Conservation (phyloP, 30 jellyfish, hydroid and myxozoan species). For the Pseudorhiza aurosa region DNA sequence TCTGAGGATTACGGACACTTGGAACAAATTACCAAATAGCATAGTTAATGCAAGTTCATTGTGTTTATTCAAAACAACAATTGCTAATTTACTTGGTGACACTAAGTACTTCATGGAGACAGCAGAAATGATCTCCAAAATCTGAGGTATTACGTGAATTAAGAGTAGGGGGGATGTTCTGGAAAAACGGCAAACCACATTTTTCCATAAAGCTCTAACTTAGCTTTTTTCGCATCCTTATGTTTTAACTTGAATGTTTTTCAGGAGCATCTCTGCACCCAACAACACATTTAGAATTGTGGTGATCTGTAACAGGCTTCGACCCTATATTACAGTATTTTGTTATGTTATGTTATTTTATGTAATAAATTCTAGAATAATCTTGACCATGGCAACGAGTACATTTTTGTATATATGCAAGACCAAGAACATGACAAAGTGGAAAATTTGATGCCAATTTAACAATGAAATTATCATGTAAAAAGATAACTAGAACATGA, state of each 20-base stretch:
- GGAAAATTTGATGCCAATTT: no score
- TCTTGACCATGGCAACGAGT: no score
- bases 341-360: no score
- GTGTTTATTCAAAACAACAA: constrained; percentile 42
- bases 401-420: no score
- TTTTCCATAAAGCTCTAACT: background rate
- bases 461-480: no score
- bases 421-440: no score
- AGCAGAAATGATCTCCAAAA: constrained; percentile 30
- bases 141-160: constrained; percentile 2
- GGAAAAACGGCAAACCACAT: background rate
- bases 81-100: constrained; percentile 50
- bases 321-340: constrained; percentile 31
- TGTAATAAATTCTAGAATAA: no score
- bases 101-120: constrained; percentile 41
- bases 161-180: constrained; percentile 12
- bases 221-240: background rate
- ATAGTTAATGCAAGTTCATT: constrained; percentile 57
- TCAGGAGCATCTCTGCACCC: constrained; percentile 27
- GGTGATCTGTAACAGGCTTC: constrained; percentile 55
- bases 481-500: no score
- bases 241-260: constrained; percentile 6
- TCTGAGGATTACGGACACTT: constrained; percentile 39
- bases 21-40: constrained; percentile 58
- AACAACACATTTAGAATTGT: constrained; percentile 22